Base-by-base conservation (phyloP, 2,797 vertebrate species). In the Glossophaga mutica region DNA sequence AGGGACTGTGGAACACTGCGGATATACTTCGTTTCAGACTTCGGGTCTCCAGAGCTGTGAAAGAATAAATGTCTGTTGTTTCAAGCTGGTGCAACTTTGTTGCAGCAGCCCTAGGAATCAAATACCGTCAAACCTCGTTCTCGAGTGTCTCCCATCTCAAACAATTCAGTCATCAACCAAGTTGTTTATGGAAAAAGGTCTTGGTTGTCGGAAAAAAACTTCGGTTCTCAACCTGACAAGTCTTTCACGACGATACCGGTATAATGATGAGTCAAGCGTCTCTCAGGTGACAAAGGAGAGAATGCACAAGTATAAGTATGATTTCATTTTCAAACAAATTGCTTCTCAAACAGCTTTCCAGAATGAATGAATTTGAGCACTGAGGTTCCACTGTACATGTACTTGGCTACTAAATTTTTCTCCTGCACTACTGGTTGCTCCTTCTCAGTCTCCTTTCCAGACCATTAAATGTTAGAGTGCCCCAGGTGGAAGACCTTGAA, bases 1-100 rank as follows among this genome's bases (percentile, higher is more conserved):
- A 90, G 3, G 1, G 3, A 68, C 19, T 1, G 2, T 1, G 26
- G 5, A 37, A 1, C 19, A 2, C 15, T 48, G 21, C 59, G 14
- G 22, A 3, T 14, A 39, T 8, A 37, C 59, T 65, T 67, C 18
- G 32, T 1, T 29, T 8, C 11, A 44, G 70, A 42, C 19, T 46
- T 32, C 29, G 1, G 2, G n/a, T 22, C 26, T 76, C 57, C 29
- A 50, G 29, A 87, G 34, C 10, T 24, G 2, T 2, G 24, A 42
- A 3, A 32, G 39, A 82, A 85, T n/a, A 9, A 12, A 22, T 8
- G 39, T 67, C n/a, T 48, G 10, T 2, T 42, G 12, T 79, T 44
- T 29, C 12, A 3, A 39, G 5, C 24, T 15, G 10, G 26, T 5
- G 7, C 24, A 3, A 22, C 4, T 70, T 46, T 12, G 57, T 59